Base-by-base conservation (phyloP, 2,797 vertebrate genomes). In the Florisuga fusca region DNA sequence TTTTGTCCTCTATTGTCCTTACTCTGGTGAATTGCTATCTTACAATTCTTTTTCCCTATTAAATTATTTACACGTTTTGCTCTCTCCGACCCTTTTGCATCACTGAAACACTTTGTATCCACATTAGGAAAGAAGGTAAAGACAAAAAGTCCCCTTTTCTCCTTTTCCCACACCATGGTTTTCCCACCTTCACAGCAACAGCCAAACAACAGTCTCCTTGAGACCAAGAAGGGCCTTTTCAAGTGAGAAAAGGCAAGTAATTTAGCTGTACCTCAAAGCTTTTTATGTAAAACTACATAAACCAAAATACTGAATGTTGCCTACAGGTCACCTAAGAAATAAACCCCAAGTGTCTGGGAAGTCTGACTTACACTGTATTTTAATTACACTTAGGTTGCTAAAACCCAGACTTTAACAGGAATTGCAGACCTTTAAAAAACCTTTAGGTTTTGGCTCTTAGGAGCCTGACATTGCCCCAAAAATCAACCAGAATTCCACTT, bases 1-100 rank as follows among this genome's bases (percentile, higher is more conserved):
- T 95, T 98, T 97, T 95, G 89, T 94, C 78, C 94, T 96, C 87
- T 17, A 96, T 96, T 97, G 95, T 97, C 94, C 93, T 91, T 87
- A 84, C 71, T 89, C 90, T 93, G 95, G 58, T 95, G 94, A 96
- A 95, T 93, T 96, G 66, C 89, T 96, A 57, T 95, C 92, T 96
- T 95, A 57, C 74, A 91, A 54, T 89, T 95, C 72, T 96, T 95
- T 41, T 87, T 89, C 68, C 45, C 91, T 93, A 91, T 95, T 95
- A 90, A 95, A 96, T 95, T 85, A 93, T 95, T 95, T 85, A 87
- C 90, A 93, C 69, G 57, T 84, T 94, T 90, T 81, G 6, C 58
- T 92, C 69, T 57, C 74, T 33, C 63, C 0, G 3, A 57, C 43
- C 54, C 69, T 94, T 90, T 87, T 74, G 48, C 69, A 61, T 75